A percentile compares a stretch with the other conserved stretches of the same genome.
Evolutionary conservation across 2,113 vertebrate species (phyloP).

Genomic region (Colaptes auratus): DNA sequence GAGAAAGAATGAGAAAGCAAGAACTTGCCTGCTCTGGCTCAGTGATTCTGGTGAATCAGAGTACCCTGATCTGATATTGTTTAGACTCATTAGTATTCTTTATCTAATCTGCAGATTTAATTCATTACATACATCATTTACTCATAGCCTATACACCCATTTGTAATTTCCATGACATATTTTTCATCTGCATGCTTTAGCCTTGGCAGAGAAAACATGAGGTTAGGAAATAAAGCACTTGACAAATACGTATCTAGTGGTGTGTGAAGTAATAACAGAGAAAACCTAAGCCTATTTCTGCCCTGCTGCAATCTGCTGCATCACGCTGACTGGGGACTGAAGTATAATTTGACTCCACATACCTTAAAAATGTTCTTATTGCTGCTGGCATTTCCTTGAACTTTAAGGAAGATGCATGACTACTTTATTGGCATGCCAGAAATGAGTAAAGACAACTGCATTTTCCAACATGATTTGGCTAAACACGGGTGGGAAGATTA

Average conservation of each 20-base stretch:
- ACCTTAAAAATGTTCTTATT: neutral
- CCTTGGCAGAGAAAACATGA: conserved; percentile 33
- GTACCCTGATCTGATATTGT: conserved; percentile 55
- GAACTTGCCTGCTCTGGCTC: conserved; percentile 54
- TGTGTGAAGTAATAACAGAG: neutral
- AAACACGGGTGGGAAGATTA: neutral
- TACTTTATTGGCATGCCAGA: neutral
- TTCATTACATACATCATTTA: conserved; percentile 81
- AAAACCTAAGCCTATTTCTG: neutral
- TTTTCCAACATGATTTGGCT: neutral
- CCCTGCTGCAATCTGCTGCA: neutral
- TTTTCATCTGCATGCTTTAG: conserved; percentile 52
- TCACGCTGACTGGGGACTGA: neutral
- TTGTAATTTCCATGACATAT: conserved; percentile 65
- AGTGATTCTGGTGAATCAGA: conserved; percentile 63
- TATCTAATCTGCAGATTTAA: conserved; percentile 69
- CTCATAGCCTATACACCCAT: conserved; percentile 66
- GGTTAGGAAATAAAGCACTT: conserved; percentile 39
- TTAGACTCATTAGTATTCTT: conserved; percentile 76
- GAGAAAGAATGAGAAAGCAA: conserved; percentile 16
- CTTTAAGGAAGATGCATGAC: neutral
- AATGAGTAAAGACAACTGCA: neutral
- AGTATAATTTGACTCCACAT: neutral
- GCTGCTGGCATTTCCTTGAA: neutral
- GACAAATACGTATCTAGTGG: conserved; percentile 25